phyloP scores from a whole-genome alignment of 2,888 invertebrate genomes.

The Calameuta filiformis region DNA sequence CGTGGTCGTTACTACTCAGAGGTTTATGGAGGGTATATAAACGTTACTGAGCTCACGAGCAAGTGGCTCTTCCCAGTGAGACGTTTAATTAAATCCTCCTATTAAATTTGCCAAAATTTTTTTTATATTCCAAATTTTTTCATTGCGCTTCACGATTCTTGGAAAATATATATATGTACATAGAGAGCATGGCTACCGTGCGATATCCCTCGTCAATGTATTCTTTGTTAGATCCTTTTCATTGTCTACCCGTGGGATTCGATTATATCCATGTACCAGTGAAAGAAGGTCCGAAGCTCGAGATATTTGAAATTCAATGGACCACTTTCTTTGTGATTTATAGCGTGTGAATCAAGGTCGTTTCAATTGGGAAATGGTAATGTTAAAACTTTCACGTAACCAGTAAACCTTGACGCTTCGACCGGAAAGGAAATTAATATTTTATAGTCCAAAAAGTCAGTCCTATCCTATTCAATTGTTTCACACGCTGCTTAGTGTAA shows the following conservation, averaged over 20 bases:
- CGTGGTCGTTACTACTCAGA: background rate
- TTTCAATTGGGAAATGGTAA: background rate
- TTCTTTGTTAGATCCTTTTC: background rate
- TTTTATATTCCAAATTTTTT: background rate
- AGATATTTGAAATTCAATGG: background rate
- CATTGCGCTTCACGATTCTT: background rate
- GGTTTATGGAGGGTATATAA: background rate
- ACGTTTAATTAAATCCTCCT: background rate
- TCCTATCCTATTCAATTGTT: background rate
- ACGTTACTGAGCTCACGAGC: background rate
- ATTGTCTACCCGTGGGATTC: background rate
- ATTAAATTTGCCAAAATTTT: background rate
- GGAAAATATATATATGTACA: background rate
- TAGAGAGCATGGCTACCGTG: background rate
- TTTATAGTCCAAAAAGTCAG: background rate
- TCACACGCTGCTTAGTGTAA: background rate
- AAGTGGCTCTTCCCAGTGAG: background rate
- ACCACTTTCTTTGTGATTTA: background rate
- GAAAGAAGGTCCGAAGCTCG: background rate
- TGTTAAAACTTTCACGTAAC: background rate
- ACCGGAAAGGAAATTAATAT: background rate
- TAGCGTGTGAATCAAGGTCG: background rate
- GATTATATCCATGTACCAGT: background rate
- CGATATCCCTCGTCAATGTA: background rate
- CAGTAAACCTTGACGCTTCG: background rate